Evolutionary conservation across 2,888 invertebrate genomes (phyloP), one percentile per base, ranked within the genome.

Genomic region (Drosophila greeni): DNA sequence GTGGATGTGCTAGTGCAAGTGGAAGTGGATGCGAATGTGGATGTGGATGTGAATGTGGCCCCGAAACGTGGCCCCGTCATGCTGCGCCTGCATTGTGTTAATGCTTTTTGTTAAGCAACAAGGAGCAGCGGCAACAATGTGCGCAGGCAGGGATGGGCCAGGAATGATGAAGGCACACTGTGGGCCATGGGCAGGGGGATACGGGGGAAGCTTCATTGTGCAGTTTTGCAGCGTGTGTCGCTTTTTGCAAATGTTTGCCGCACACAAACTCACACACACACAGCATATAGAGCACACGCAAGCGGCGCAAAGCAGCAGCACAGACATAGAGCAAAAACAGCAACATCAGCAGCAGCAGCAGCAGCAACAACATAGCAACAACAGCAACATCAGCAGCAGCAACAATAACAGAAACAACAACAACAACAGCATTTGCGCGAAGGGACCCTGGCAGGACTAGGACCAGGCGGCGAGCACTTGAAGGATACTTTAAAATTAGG

Each of bases 31-130:
- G 53, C 18, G 43, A 31, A 57, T 51, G 48, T 33, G 36, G n/a
- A 60, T 64, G 55, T 49, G 45, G 3, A 20, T 20, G 39, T 53
- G 45, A 36, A 45, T 66, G 57, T 68, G 61, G 62, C 56, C 53
- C 40, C 64, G 47, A 74, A 74, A 64, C 66, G 75, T 70, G 60
- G 74, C 67, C 80, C 68, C 79, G 79, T 84, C 84, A 84, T 75
- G 82, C 76, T 84, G 81, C 81, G 85, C 84, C 77, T 84, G 84
- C 77, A 82, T 82, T 80, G 83, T 84, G 84, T 82, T 82, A 82
- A 82, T 82, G 85, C 85, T 82, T 82, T 79, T 82, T 84, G 81
- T 82, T 82, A 82, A 82, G 79, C 79, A 78, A 66, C 84, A 78
- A 73, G 78, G 66, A 74, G 67, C 43, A 67, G 65, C 66, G 43